Evolutionary conservation across 2,797 vertebrate species (phyloP).

Genomic region (Oophaga sylvatica): DNA sequence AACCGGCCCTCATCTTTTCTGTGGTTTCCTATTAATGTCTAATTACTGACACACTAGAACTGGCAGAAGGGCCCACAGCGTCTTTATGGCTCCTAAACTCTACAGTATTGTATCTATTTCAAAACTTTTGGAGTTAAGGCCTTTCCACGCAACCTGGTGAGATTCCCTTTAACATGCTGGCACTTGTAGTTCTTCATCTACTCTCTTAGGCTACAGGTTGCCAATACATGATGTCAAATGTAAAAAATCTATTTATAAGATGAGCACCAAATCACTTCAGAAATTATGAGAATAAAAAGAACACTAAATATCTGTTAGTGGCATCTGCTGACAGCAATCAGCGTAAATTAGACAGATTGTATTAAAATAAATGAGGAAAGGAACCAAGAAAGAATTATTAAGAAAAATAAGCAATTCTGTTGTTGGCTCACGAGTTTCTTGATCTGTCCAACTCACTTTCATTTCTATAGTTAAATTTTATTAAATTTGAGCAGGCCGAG

Average conservation of each 20-base stretch:
- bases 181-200: neutral
- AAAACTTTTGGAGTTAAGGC: too few species aligned
- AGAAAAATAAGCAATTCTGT: slow-evolving; percentile 17
- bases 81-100: too few species aligned
- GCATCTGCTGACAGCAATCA: slow-evolving; percentile 8
- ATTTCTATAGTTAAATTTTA: slow-evolving; percentile 34
- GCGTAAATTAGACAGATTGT: slow-evolving; percentile 26
- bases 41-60: too few species aligned
- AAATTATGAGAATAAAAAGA: neutral
- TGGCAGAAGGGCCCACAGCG: too few species aligned
- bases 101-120: too few species aligned
- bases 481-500: slow-evolving; percentile 20
- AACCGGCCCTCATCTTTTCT: too few species aligned
- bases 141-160: too few species aligned
- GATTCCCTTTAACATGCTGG: too few species aligned
- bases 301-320: neutral
- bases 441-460: slow-evolving; percentile 10
- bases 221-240: neutral
- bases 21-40: too few species aligned
- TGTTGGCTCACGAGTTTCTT: neutral
- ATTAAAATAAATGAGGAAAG: neutral
- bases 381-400: slow-evolving; percentile 30
- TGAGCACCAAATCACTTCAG: neutral
- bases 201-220: neutral
- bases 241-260: neutral